Base-by-base conservation (phyloP, 2,113 vertebrate genomes). In the Pluvialis apricaria region DNA sequence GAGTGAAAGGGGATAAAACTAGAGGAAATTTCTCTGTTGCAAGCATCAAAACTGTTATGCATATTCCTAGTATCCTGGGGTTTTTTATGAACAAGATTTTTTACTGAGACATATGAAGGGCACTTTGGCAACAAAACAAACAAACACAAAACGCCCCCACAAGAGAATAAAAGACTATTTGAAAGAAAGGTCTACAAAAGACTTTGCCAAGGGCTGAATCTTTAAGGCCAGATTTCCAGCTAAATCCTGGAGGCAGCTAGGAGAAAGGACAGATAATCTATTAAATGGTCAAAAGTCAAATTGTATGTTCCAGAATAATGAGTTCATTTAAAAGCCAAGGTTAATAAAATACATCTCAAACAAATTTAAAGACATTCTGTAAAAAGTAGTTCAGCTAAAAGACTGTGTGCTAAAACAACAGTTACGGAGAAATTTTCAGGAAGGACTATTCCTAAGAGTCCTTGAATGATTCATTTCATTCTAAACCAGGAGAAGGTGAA, bases 191-290 rank as follows among this genome's bases (percentile, higher is more conserved):
- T 45, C 40, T 79, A 15, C 15, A 58, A 76, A 87, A 68, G 52
- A 60, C 20, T 71, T 78, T 81, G n/a, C 24, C 42, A 88, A 51
- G n/a, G 44, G 13, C 32, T 91, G 11, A 94, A 75, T 55, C 13
- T 75, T 78, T 68, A 79, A 84, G 54, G 15, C 26, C 20, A 82
- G 11, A 52, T 76, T 87, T 49, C 29, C 45, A 84, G 21, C 47
- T 94, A 77, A 81, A 65, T 87, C 47, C n/a, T 84, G 52, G 57
- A 87, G 32, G 32, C 8, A 57, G n/a, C 25, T 84, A n/a, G 75
- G 47, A 82, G 21, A 78, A 78, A 70, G 32, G 82, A 95, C 51
- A 94, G 87, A 64, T 82, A 94, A 95, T 87, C 78, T 90, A 86
- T 94, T 73, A 65, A 21, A 7, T 60, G 57, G 71, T 88, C 84